A percentile compares a stretch with the other conserved stretches of the same genome.
Evolutionary conservation across 2,797 vertebrate species (phyloP).

Genomic region (Leptoclinus maculatus): DNA sequence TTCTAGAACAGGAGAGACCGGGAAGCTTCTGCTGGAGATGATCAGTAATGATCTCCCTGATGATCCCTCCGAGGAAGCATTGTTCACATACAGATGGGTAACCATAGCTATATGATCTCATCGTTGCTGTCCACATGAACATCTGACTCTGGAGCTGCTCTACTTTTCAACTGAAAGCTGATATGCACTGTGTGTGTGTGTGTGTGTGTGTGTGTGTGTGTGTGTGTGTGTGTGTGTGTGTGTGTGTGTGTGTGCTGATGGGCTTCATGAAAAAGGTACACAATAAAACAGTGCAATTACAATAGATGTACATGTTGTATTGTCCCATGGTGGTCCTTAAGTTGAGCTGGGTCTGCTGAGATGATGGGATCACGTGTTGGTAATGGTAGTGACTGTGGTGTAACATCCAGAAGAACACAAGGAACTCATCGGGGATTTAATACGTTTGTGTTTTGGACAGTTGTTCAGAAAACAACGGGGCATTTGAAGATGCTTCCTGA

Average conservation of each 20-base stretch:
- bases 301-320: not conserved
- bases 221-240: not conserved
- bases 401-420: not conserved
- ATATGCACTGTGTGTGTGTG: not conserved
- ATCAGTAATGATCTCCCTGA: conserved; percentile 16
- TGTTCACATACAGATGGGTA: not conserved
- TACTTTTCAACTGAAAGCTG: conserved; percentile 11
- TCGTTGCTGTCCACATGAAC: not conserved
- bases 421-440: too few species aligned
- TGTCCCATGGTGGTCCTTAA: not conserved
- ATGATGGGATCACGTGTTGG: too few species aligned
- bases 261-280: conserved; percentile 1
- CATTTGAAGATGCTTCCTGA: not conserved
- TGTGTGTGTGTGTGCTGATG: not conserved
- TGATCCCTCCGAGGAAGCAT: not conserved
- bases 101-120: not conserved
- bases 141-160: not conserved
- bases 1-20: not conserved
- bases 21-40: conserved; percentile 4
- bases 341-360: not conserved
- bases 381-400: not conserved
- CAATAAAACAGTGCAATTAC: not conserved
- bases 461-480: not conserved
- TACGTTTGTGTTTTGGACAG: not conserved
- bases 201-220: too few species aligned